Base-by-base conservation (phyloP, 2,113 vertebrate genomes). In the Gnathochromis pfefferi region DNA sequence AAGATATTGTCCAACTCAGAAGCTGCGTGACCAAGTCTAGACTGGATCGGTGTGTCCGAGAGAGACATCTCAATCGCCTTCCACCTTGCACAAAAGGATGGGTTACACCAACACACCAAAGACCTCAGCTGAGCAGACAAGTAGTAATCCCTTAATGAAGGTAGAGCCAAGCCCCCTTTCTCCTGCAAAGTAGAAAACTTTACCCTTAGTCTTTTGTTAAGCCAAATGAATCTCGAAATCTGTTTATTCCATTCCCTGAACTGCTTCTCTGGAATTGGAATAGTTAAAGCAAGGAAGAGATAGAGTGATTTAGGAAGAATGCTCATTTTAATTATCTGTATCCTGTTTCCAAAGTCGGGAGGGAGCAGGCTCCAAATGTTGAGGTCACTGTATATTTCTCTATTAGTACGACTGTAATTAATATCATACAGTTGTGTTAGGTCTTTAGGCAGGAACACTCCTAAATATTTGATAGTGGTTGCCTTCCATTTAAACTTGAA, bases 201-300 rank as follows among this genome's bases (percentile, higher is more conserved):
- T 1, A 49, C 4, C 47, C 16, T 19, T 49, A 2, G 4, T 47
- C 17, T 51, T 51, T 51, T 19, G 47, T 51, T 51, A 1, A 19
- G 17, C 49, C 49, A 51, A n/a, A 51, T 51, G 3, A 51, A 9
- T 51, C 49, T 51, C 0, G 19, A 53, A 9, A 53, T 53, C 17
- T n/a, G 49, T 53, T n/a, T 53, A 53, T 53, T 53, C 5, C 19
- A n/a, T 53, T 53, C 49, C 49, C 3, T 53, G 49, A 53, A 10
- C 0, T 53, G 9, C 9, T 53, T 53, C 49, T n/a, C 49, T 1
- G 9, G 49, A 1, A 53, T n/a, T 1, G 17, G 19, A 1, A n/a
- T 53, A 2, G 19, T 19, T n/a, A 10, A 53, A 19, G 49, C 17
- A 9, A 51, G 17, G 1, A 51, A 51, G 17, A n/a, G 49, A 49